Conservation (phyloP, 1,140 invertebrate species). For the Elysia chlorotica region DNA sequence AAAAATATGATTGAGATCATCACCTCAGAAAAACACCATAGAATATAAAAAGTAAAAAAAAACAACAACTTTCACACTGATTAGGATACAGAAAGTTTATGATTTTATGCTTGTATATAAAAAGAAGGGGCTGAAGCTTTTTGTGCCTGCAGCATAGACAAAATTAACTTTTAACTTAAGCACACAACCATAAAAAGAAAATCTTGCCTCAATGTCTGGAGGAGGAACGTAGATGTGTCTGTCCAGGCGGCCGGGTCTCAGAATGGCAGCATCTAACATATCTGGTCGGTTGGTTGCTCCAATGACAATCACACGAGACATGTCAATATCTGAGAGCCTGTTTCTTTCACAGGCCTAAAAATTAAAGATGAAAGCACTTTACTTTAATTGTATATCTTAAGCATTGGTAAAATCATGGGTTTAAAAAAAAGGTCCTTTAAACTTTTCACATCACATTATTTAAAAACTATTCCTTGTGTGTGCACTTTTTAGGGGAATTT, state of each 20-base stretch:
- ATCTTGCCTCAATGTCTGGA: slow-evolving; percentile 72
- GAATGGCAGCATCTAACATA: slow-evolving; percentile 93
- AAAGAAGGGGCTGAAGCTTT: background rate
- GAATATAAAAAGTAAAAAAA: background rate
- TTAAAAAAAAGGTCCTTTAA: background rate
- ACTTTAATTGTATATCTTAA: background rate
- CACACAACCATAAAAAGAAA: background rate
- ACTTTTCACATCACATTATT: background rate
- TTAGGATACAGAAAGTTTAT: background rate
- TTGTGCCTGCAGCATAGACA: background rate
- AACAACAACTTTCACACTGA: background rate
- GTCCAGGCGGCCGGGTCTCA: slow-evolving; percentile 97
- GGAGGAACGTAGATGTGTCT: slow-evolving; percentile 96
- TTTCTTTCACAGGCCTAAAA: slow-evolving; percentile 13
- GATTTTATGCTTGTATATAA: no score
- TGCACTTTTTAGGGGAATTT: background rate
- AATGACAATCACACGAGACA: slow-evolving; percentile 84
- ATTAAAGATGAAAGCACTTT: background rate
- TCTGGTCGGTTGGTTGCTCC: slow-evolving; percentile 94
- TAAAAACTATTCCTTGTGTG: background rate
- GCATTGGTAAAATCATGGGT: background rate
- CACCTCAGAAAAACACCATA: background rate
- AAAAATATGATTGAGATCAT: no score
- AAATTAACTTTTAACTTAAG: background rate
- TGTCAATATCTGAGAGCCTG: slow-evolving; percentile 21